Conservation (phyloP, 2,113 vertebrate genomes). For the Strigops habroptila region DNA sequence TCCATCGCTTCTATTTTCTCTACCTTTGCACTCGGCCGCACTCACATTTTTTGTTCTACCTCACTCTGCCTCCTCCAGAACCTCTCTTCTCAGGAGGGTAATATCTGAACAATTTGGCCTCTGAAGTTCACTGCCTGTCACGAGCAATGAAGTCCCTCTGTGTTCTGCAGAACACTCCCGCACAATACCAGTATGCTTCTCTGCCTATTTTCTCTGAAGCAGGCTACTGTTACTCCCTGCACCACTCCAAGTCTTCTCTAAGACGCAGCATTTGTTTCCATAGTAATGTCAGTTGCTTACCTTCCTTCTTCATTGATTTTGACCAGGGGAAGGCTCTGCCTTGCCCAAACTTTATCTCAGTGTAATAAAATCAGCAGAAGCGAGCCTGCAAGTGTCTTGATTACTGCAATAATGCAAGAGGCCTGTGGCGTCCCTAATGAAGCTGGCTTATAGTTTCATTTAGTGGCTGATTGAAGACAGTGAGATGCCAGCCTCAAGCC, state of each 20-base stretch:
- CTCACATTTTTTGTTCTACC: background rate
- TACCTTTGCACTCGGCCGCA: background rate
- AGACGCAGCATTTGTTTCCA: background rate
- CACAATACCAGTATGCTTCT: background rate
- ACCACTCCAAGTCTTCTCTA: background rate
- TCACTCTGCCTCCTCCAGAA: background rate
- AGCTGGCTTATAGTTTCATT: background rate
- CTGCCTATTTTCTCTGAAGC: background rate
- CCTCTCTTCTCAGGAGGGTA: background rate
- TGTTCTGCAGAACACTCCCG: background rate
- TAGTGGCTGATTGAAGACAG: background rate
- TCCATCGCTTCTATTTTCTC: background rate
- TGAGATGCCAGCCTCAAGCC: background rate
- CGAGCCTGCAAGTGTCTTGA: background rate
- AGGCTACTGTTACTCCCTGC: background rate
- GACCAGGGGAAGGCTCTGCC: background rate
- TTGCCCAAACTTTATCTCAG: background rate
- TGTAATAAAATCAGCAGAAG: background rate
- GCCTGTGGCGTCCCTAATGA: background rate
- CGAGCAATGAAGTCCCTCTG: background rate
- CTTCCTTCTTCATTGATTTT: background rate
- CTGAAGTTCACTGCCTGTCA: background rate
- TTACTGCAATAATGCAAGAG: background rate
- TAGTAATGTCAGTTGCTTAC: background rate
- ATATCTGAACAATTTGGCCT: background rate